Evolutionary conservation across 2,113 vertebrate genomes (phyloP).

Genomic region (Macquaria australasica): DNA sequence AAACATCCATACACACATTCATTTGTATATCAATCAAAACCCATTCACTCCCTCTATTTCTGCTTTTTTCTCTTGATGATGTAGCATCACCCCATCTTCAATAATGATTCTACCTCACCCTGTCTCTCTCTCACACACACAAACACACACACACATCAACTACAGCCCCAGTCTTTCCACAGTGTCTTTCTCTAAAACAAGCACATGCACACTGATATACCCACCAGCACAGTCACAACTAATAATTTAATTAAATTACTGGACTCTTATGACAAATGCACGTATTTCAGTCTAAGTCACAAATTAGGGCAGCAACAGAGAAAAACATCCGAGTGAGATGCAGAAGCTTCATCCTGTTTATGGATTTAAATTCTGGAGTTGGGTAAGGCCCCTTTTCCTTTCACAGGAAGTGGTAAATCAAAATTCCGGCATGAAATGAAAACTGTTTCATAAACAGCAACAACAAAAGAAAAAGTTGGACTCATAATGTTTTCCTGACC

Average conservation of each 20-base stretch:
- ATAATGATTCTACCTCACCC: not conserved
- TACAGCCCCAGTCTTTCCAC: not conserved
- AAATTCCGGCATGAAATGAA: not conserved
- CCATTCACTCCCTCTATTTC: not conserved
- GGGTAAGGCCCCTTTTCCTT: not conserved
- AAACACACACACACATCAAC: not conserved
- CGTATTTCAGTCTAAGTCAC: not conserved
- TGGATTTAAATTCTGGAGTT: not conserved
- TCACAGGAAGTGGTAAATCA: not conserved
- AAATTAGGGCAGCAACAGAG: not conserved
- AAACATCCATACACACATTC: conserved; percentile 1
- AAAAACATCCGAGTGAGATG: not conserved
- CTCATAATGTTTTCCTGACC: not conserved
- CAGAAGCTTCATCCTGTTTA: not conserved
- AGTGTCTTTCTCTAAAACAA: not conserved
- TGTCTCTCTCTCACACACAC: not conserved
- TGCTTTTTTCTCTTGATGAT: not conserved
- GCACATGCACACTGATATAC: too few species aligned
- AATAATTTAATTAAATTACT: not conserved
- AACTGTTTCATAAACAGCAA: not conserved
- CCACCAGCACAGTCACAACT: not conserved
- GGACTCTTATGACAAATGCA: not conserved
- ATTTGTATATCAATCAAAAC: conserved; percentile 8
- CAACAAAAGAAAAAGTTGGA: not conserved
- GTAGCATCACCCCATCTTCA: not conserved